Evolutionary conservation across 1,140 invertebrate genomes (phyloP), one percentile per base, ranked within the genome.

Genomic region (Camponotus vicinus): DNA sequence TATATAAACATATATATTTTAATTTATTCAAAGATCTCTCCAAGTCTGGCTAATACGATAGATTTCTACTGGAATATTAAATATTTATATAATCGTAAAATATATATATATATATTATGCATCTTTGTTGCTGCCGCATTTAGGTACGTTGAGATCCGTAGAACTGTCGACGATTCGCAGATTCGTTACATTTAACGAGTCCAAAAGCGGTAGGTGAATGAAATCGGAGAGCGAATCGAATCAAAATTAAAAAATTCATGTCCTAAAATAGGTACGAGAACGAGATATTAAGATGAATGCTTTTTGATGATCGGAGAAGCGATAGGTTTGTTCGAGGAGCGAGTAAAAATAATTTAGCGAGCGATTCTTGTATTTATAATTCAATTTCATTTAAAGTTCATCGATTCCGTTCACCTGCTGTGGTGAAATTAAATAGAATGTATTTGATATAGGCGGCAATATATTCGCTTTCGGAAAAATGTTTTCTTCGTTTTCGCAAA

Each of bases 41-140:
- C 27, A 45, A 55, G 32, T 73, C 70, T 55, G 70, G 32, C 21
- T 59, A 83, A 42, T 13, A 59, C 37, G 34, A 61, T 49, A 37
- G 40, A 57, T 83, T 83, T 83, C 69, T 63, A 80, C 34, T 37
- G 79, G 37, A 55, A n/a, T 37, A 83, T 59, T 63, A 75, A 75
- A 49, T 83, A 61, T 83, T 75, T 75, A 34, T 83, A 75, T 75
- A 83, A 59, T 5, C 27, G 27, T 70, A 27, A 40, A 57, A 73
- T 34, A 69, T 21, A 15, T 34, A 21, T 27, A 27, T 21, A 27
- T 8, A 27, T 40, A 73, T 13, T 45, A 59, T 40, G 18, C 57
- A 83, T 73, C 57, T 83, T 83, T 13, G 69, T 75, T 75, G 32
- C 55, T 49, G 61, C 71, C 66, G 52, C 67, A 82, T 82, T 82